Percentiles rank a stretch among this genome's conserved stretches.
phyloP scores from a whole-genome alignment of 2,113 vertebrate species.

The Probosciger aterrimus region DNA sequence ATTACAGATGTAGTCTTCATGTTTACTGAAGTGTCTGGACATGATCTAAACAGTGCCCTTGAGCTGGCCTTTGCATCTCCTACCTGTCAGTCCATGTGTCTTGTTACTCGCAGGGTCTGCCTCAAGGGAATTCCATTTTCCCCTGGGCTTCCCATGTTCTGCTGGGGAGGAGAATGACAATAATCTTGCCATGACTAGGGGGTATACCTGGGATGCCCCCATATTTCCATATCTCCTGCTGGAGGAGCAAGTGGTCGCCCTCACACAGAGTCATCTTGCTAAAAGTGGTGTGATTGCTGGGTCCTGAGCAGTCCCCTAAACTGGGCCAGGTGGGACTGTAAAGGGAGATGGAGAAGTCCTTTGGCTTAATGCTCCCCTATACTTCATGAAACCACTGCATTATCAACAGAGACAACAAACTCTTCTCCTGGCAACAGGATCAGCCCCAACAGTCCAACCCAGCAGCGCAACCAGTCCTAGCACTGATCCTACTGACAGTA shows the following conservation, averaged over 20 bases:
- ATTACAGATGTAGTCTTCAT: not conserved
- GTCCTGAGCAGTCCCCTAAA: not conserved
- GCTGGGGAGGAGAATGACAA: fast-evolving
- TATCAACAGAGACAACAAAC: not conserved
- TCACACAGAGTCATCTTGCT: not conserved
- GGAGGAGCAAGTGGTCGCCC: fast-evolving
- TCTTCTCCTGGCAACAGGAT: not conserved
- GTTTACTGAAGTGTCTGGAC: not conserved
- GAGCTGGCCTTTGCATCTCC: not conserved
- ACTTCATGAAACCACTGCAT: not conserved
- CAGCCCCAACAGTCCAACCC: not conserved
- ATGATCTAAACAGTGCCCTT: not conserved
- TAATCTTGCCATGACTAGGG: not conserved
- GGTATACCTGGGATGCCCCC: not conserved
- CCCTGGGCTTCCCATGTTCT: not conserved
- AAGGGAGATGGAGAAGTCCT: not conserved
- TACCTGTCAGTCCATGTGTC: not conserved
- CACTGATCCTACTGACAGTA: not conserved
- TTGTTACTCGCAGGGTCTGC: not conserved
- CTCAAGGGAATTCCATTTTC: not conserved
- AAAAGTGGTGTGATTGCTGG: not conserved
- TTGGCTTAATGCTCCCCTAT: not conserved
- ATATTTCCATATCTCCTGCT: not conserved
- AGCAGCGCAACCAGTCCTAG: not conserved
- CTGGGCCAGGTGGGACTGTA: not conserved